Conservation (phyloP, 2,113 vertebrate species). For the Antechinus flavipes region DNA sequence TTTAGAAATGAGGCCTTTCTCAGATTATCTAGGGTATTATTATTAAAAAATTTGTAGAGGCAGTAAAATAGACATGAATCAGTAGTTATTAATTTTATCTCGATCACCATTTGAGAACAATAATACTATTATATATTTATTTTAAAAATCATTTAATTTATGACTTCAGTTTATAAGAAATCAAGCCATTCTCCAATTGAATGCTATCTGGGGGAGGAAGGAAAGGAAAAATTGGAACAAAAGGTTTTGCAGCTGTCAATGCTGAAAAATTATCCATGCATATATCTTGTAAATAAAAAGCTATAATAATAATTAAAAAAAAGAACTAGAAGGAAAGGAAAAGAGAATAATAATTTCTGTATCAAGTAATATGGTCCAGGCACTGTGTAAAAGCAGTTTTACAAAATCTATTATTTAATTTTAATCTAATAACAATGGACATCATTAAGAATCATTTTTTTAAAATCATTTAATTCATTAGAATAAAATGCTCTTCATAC, state of each 20-base stretch:
- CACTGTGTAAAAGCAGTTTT: not conserved
- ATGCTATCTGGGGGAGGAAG: too few relatives aligned
- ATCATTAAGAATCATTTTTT: not conserved
- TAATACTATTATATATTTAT: not conserved
- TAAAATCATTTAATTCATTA: not conserved
- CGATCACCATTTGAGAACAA: not conserved
- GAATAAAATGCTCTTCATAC: not conserved
- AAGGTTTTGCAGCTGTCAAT: too few relatives aligned
- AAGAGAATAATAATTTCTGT: not conserved
- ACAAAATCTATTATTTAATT: not conserved
- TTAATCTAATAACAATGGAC: not conserved
- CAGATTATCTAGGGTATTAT: not conserved
- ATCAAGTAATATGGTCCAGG: not conserved
- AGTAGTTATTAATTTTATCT: not conserved
- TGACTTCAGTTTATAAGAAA: too few relatives aligned
- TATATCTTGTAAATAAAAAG: too few relatives aligned
- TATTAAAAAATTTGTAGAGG: not conserved
- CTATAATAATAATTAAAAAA: too few relatives aligned
- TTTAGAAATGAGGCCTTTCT: too few relatives aligned
- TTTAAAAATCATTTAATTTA: not conserved
- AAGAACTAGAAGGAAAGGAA: not conserved
- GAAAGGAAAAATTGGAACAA: too few relatives aligned
- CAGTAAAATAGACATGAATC: not conserved
- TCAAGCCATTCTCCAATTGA: too few relatives aligned
- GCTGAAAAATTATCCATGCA: too few relatives aligned